Conservation (phyloP, 1,140 invertebrate species). For the Araneus ventricosus region DNA sequence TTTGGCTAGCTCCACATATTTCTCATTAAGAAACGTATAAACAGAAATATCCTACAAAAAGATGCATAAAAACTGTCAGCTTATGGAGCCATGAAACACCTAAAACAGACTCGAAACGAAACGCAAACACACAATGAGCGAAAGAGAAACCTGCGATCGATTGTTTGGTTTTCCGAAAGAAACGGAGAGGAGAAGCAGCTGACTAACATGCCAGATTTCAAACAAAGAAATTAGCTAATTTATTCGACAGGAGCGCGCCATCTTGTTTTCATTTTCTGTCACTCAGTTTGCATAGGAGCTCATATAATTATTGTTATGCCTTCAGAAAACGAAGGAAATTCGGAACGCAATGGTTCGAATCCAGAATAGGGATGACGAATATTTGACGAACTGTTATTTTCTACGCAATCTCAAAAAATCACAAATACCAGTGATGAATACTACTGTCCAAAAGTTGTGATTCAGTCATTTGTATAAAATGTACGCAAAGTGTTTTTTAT, state of each 20-base stretch:
- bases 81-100: not conserved
- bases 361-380: too few species aligned
- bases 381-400: too few species aligned
- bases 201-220: not conserved
- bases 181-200: not conserved
- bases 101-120: not conserved
- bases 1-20: constrained; percentile 4
- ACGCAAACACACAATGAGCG: not conserved
- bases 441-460: too few species aligned
- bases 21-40: not conserved
- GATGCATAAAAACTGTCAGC: not conserved
- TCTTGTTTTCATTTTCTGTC: too few species aligned
- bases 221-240: not conserved
- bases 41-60: not conserved
- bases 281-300: too few species aligned
- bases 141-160: not conserved
- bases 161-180: not conserved
- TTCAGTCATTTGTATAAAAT: too few species aligned
- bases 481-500: too few species aligned
- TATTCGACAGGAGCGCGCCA: not conserved
- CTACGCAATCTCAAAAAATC: too few species aligned
- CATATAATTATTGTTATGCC: too few species aligned
- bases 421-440: too few species aligned
- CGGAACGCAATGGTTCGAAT: too few species aligned
- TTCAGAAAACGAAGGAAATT: too few species aligned